Base-by-base conservation (phyloP, 23 tunicate genomes). In the Styela plicata region DNA sequence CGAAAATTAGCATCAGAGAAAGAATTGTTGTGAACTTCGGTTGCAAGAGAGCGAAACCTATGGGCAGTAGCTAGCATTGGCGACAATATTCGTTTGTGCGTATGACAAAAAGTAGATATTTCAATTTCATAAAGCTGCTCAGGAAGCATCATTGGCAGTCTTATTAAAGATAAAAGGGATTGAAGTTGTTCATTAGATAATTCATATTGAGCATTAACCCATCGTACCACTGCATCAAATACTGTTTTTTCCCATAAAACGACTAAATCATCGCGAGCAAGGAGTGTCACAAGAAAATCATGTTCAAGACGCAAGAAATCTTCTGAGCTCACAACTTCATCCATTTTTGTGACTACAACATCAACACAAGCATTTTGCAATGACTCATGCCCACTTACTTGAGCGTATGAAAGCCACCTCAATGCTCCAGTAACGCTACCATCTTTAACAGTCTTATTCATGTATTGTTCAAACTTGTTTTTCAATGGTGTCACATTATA, bases 131-230 rank as follows among this genome's bases (percentile, higher is more conserved):
- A n/a, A 29, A 93, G 69, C 3, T 93, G 93, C 62, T 82, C 87
- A 52, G 98, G 89, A 63, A 83, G 70, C 98, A 93, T 93, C 93
- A 93, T 88, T 3, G 98, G 80, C 76, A 88, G 85, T 24, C 98
- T 76, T 18, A 93, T 85, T 3, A 84, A 76, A 16, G 87, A 84
- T 44, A 91, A 79, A 31, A 91, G 82, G 25, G 65, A 2, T 35
- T 79, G 69, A 3, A 86, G 36, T 66, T 69, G 70, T 23, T 86
- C 69, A 68, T 76, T 74, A 13, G 34, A 25, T 64, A 35, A 25
- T 2, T 80, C 83, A 3, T 37, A n/a, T 16, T 32, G 44, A 19
- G 36, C 52, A 18, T 3, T 63, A 30, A 80, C 25, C 83, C 83
- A 80, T 37, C 78, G 35, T 3, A 80, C 36, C 2, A 80, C 28